A percentile compares a stretch with the other conserved stretches of the same genome.
Conservation (phyloP, 2,113 vertebrate genomes). For the Chrysemys picta region DNA sequence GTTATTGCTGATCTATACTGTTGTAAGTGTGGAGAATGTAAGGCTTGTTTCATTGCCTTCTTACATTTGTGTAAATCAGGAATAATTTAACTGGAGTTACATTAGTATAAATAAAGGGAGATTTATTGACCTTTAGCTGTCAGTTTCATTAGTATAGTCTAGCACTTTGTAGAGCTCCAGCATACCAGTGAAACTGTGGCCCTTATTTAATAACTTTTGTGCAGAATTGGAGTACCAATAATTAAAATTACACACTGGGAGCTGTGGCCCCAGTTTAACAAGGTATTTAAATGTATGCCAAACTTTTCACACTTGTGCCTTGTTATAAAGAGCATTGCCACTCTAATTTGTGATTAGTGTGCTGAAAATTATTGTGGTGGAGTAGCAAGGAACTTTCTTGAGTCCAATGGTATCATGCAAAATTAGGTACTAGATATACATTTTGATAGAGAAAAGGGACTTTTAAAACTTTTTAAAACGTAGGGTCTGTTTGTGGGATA, state of each 20-base stretch:
- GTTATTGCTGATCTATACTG: not conserved
- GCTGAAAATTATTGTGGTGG: not conserved
- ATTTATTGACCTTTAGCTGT: not conserved
- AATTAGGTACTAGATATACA: not conserved
- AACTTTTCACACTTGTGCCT: not conserved
- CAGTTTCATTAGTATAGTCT: not conserved
- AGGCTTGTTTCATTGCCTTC: not conserved
- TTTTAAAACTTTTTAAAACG: not conserved
- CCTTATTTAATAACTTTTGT: not conserved
- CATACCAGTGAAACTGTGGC: not conserved
- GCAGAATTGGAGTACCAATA: not conserved
- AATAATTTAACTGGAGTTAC: not conserved
- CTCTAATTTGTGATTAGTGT: not conserved
- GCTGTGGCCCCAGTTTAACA: not conserved
- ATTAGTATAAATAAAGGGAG: not conserved
- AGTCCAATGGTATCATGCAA: not conserved
- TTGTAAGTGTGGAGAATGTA: not conserved
- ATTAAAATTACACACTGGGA: not conserved
- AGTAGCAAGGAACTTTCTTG: not conserved
- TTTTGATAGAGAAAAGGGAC: not conserved
- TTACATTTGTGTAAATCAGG: not conserved
- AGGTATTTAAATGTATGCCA: not conserved
- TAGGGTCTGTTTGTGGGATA: not conserved
- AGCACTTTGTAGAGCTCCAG: not conserved
- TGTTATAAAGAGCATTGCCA: not conserved